Evolutionary conservation across 2,797 vertebrate genomes (phyloP).

Genomic region (Arrhamphus sclerolepis): DNA sequence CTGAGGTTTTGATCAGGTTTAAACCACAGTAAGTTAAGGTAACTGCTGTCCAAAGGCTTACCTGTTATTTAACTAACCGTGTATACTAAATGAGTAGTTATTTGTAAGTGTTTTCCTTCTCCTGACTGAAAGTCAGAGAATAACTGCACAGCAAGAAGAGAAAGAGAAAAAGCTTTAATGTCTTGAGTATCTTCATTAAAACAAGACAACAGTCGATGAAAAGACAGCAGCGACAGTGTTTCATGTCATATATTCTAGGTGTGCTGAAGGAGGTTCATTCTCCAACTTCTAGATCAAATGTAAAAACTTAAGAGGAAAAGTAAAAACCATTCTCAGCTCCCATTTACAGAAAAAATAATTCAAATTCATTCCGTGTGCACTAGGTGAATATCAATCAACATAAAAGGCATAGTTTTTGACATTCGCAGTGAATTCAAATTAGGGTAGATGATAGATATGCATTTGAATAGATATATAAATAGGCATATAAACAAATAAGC

Average conservation of each 20-base stretch:
- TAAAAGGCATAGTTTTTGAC: neutral
- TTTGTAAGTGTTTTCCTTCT: neutral
- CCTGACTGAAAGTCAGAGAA: too few species aligned
- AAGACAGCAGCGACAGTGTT: too few species aligned
- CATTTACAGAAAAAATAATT: conserved; percentile 33
- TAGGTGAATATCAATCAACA: neutral
- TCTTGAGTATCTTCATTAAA: too few species aligned
- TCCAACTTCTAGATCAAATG: neutral
- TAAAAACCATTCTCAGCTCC: conserved; percentile 12
- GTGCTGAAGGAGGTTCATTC: too few species aligned
- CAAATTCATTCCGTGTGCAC: neutral
- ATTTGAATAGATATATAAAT: conserved; percentile 17
- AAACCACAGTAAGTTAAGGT: neutral
- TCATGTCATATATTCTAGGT: too few species aligned
- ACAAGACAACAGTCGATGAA: too few species aligned
- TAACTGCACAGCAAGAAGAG: too few species aligned
- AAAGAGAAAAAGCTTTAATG: too few species aligned
- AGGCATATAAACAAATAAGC: conserved; percentile 35
- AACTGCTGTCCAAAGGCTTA: neutral
- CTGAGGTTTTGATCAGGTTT: neutral
- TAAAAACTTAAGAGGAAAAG: conserved; percentile 37
- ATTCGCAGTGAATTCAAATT: conserved; percentile 37
- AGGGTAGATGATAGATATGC: conserved; percentile 8
- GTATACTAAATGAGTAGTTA: neutral
- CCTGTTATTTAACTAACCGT: neutral